Evolutionary conservation across 2,888 invertebrate genomes (phyloP).

Genomic region (Acanthosepion esculentum): DNA sequence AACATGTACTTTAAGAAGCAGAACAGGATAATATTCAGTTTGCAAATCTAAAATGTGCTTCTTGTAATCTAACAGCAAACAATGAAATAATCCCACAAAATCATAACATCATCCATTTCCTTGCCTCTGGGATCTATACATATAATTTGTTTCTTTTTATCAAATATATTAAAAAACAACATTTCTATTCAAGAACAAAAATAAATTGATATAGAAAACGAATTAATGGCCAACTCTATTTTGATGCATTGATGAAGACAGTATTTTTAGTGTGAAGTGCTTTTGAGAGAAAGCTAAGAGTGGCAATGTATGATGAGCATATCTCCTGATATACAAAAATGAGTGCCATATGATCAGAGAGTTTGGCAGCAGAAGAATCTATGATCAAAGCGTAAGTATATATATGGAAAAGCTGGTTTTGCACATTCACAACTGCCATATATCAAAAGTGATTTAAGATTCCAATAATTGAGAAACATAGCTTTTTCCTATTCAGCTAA

Average conservation of each 20-base stretch:
- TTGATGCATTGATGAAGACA: neutral
- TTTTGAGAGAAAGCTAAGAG: neutral
- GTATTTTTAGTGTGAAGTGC: neutral
- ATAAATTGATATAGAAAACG: neutral
- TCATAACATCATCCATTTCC: too few species aligned
- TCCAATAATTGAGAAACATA: neutral
- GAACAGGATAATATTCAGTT: neutral
- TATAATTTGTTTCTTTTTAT: neutral
- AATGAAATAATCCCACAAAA: neutral
- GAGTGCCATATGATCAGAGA: neutral
- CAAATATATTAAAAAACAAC: neutral
- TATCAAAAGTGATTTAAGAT: neutral
- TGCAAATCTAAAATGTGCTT: neutral
- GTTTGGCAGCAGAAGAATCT: neutral
- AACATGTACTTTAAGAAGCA: neutral
- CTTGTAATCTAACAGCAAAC: neutral
- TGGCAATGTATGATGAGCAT: neutral
- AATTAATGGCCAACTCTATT: neutral
- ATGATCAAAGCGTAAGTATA: neutral
- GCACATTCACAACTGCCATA: neutral
- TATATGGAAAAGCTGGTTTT: neutral
- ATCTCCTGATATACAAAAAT: neutral
- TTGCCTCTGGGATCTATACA: too few species aligned
- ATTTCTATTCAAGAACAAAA: neutral
- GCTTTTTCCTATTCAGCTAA: neutral